Evolutionary conservation across 2,888 invertebrate genomes (phyloP).

Genomic region (Stratiomys singularior): DNA sequence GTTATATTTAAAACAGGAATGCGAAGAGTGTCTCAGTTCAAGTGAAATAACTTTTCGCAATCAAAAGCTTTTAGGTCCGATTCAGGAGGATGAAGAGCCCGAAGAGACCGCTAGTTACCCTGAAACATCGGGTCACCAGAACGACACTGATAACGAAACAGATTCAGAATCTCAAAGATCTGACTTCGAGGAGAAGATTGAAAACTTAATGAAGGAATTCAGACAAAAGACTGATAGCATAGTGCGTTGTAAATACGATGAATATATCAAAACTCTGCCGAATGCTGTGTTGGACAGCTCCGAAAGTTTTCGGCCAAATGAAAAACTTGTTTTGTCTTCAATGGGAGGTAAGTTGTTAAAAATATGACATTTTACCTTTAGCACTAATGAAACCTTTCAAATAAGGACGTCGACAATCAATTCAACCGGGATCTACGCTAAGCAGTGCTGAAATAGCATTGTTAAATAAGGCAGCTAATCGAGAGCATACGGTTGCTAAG

Average conservation of each 20-base stretch:
- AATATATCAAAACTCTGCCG: conserved; percentile 68
- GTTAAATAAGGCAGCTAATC: conserved; percentile 69
- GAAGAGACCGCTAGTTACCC: conserved; percentile 72
- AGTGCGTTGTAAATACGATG: conserved; percentile 71
- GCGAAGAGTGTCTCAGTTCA: conserved; percentile 77
- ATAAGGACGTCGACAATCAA: conserved; percentile 68
- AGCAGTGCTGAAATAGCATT: conserved; percentile 71
- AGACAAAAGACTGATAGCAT: conserved; percentile 76
- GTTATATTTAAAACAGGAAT: conserved; percentile 87
- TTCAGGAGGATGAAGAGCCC: conserved; percentile 70
- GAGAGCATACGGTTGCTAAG: conserved; percentile 57
- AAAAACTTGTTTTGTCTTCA: conserved; percentile 52
- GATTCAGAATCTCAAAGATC: conserved; percentile 70
- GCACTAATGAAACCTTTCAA: neutral
- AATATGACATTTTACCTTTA: too few relatives aligned
- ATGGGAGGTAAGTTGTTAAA: conserved; percentile 51
- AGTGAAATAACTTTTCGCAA: conserved; percentile 60
- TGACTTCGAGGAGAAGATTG: conserved; percentile 77
- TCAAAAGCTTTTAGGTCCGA: conserved; percentile 62
- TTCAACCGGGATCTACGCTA: conserved; percentile 72
- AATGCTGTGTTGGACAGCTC: conserved; percentile 64
- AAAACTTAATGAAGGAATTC: conserved; percentile 77
- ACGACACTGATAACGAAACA: conserved; percentile 64
- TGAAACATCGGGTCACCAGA: conserved; percentile 66
- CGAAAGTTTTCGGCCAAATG: conserved; percentile 58